Evolutionary conservation across 2,113 vertebrate species (phyloP).

Genomic region (Trachemys scripta): DNA sequence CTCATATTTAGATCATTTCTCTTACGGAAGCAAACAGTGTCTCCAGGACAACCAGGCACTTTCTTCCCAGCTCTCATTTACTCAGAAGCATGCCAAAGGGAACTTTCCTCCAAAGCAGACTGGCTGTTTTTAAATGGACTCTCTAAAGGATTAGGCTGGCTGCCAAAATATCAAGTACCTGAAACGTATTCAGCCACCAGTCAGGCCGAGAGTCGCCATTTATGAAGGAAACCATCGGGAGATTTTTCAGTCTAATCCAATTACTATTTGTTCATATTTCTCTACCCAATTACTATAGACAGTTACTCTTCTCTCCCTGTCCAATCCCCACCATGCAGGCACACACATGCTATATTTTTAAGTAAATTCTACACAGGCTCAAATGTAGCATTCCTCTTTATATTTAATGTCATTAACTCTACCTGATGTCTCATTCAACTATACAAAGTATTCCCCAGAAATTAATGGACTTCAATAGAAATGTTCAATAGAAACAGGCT

Average conservation of each 20-base stretch:
- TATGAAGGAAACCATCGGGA: neutral
- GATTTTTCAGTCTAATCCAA: neutral
- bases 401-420: neutral
- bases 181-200: slow-evolving; percentile 12
- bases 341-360: neutral
- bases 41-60: slow-evolving; percentile 28
- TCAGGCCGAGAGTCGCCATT: neutral
- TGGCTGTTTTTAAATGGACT: slow-evolving; percentile 44
- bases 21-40: slow-evolving; percentile 27
- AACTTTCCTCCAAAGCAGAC: slow-evolving; percentile 51
- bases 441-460: neutral
- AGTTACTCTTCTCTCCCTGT: neutral
- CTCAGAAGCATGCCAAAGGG: neutral
- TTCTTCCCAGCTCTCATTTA: neutral
- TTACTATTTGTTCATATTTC: neutral
- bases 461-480: neutral
- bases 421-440: neutral
- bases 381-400: neutral
- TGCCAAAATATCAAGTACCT: slow-evolving; percentile 4
- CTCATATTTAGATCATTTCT: slow-evolving; percentile 47
- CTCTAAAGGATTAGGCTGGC: slow-evolving; percentile 19
- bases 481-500: neutral
- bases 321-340: neutral
- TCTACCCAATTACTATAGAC: neutral
- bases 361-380: neutral